Conservation (phyloP, 2,888 invertebrate genomes). For the Tiliacea citrago region DNA sequence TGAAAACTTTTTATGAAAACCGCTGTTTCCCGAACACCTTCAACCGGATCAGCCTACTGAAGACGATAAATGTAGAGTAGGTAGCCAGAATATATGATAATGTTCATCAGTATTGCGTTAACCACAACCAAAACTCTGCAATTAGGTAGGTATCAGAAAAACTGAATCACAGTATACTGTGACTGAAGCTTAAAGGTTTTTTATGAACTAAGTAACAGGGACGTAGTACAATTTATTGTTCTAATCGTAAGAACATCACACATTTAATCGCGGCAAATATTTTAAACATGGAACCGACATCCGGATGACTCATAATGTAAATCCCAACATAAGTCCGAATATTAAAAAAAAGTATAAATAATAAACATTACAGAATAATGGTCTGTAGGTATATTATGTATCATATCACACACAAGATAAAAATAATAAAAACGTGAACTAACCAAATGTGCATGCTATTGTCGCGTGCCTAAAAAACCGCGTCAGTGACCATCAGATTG, state of each 20-base stretch:
- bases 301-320: conserved; percentile 38
- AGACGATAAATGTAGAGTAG: too few relatives aligned
- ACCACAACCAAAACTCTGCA: background rate
- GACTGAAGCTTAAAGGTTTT: too few relatives aligned
- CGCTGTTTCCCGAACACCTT: background rate
- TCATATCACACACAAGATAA: conserved; percentile 40
- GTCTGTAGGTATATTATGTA: conserved; percentile 9
- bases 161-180: background rate
- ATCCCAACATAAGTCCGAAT: conserved; percentile 3
- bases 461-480: conserved; percentile 24
- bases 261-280: background rate
- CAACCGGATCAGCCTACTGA: too few relatives aligned
- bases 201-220: too few relatives aligned
- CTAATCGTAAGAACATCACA: background rate
- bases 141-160: background rate
- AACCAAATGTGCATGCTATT: conserved; percentile 18
- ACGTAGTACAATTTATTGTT: background rate
- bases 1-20: background rate
- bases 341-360: conserved; percentile 20
- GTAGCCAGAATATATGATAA: background rate
- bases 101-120: background rate
- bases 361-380: conserved; percentile 12
- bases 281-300: background rate
- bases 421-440: conserved; percentile 23
- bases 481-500: conserved; percentile 32